Percentiles rank a stretch among this genome's conserved stretches.
These are phyloP conservation scores for Numenius phaeopus DNA, from an alignment of 2,797 vertebrate genomes.

Conservation along the genomic window DNA sequence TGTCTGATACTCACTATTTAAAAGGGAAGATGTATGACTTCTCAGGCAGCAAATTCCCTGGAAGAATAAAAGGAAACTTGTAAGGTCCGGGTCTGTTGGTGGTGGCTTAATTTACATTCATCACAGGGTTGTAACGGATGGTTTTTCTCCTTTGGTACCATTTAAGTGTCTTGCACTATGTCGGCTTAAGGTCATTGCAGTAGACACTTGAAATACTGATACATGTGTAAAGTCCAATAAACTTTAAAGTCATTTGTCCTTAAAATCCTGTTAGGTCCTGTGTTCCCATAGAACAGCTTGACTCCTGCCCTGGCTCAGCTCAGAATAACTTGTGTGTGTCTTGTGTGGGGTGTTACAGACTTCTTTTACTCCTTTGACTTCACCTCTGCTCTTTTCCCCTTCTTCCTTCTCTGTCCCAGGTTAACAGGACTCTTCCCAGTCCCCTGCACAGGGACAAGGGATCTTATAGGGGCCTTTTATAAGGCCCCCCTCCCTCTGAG, in stretches of 20 bases:
- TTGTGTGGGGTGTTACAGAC: not conserved
- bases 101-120: not conserved
- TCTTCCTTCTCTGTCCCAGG: not conserved
- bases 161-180: not conserved
- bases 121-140: fast-evolving
- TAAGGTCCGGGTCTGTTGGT: not conserved
- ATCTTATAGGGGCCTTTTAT: not conserved
- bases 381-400: not conserved
- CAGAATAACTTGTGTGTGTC: not conserved
- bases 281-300: not conserved
- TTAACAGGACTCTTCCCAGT: not conserved
- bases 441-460: not conserved
- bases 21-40: not conserved
- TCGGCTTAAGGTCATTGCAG: not conserved
- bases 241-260: not conserved
- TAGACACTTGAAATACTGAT: not conserved
- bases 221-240: fast-evolving
- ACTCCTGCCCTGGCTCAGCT: not conserved
- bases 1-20: not conserved
- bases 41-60: not conserved
- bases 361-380: not conserved
- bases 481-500: not conserved
- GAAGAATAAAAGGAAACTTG: not conserved
- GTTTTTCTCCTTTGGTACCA: not conserved
- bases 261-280: not conserved